Evolutionary conservation across 2,113 vertebrate species (phyloP).

Genomic region (Cyanocitta stelleri): DNA sequence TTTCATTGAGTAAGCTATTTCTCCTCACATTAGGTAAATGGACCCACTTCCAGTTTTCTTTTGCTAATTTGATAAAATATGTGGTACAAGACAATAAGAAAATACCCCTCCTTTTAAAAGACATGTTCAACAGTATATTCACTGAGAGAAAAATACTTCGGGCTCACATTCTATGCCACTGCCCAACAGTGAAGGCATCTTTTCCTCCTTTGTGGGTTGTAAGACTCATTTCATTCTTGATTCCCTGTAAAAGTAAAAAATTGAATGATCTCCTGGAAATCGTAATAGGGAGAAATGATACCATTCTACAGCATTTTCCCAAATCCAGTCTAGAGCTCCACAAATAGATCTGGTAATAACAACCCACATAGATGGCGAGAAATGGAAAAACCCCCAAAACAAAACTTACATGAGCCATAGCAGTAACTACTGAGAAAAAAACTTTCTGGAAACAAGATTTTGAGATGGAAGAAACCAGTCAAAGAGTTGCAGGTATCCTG

Average conservation of each 20-base stretch:
- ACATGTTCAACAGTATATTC: not conserved
- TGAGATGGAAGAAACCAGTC: not conserved
- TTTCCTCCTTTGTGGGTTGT: not conserved
- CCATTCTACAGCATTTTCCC: not conserved
- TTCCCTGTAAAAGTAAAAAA: not conserved
- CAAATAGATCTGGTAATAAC: not conserved
- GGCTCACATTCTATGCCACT: not conserved
- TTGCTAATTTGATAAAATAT: not conserved
- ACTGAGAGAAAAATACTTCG: not conserved
- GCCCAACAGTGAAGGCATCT: not conserved
- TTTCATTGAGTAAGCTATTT: not conserved
- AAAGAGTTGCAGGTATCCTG: not conserved
- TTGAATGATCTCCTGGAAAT: not conserved
- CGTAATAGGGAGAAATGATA: not conserved
- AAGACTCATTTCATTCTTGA: not conserved
- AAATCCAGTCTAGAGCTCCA: not conserved
- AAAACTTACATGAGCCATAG: not conserved
- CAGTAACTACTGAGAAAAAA: not conserved
- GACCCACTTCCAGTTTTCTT: not conserved
- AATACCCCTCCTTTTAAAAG: fast-evolving
- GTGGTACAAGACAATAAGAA: not conserved
- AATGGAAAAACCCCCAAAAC: not conserved
- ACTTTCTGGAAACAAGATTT: not conserved
- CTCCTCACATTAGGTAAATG: not conserved
- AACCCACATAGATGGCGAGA: not conserved